Conservation (phyloP, 2,113 vertebrate genomes). For the Cyanistes caeruleus region DNA sequence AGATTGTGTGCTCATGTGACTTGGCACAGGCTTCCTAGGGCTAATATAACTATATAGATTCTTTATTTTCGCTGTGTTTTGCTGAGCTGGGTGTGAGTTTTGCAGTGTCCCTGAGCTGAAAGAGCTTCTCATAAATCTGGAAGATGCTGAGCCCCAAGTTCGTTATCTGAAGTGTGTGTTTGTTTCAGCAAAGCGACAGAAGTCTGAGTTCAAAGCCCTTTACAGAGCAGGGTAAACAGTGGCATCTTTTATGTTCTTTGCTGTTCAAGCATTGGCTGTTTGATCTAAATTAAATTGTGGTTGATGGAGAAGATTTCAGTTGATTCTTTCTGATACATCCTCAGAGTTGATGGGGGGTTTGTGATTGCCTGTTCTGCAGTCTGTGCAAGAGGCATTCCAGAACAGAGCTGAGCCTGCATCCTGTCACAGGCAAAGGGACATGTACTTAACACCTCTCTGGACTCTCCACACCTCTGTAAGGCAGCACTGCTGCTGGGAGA, state of each 20-base stretch:
- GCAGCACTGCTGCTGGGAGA: neutral
- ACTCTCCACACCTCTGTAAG: neutral
- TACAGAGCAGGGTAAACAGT: neutral
- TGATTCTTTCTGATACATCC: neutral
- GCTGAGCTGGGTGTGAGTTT: neutral
- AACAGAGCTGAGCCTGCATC: neutral
- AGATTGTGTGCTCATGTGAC: accelerated
- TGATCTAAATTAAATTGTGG: neutral
- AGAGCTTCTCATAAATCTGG: neutral
- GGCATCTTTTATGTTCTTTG: neutral
- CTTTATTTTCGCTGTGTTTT: neutral
- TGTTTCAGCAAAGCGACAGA: neutral
- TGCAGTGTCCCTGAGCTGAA: neutral
- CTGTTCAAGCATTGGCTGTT: neutral
- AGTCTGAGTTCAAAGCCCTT: neutral
- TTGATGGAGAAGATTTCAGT: neutral
- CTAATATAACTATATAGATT: neutral
- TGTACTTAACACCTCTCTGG: neutral
- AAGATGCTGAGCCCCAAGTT: neutral
- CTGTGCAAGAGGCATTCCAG: neutral
- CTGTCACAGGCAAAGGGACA: neutral
- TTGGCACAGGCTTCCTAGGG: neutral
- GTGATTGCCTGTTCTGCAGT: neutral
- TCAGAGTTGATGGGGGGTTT: neutral
- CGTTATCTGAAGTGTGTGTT: neutral